A percentile compares a stretch with the other conserved stretches of the same genome.
Conservation (phyloP, 2,113 vertebrate species). For the Lampris incognitus region DNA sequence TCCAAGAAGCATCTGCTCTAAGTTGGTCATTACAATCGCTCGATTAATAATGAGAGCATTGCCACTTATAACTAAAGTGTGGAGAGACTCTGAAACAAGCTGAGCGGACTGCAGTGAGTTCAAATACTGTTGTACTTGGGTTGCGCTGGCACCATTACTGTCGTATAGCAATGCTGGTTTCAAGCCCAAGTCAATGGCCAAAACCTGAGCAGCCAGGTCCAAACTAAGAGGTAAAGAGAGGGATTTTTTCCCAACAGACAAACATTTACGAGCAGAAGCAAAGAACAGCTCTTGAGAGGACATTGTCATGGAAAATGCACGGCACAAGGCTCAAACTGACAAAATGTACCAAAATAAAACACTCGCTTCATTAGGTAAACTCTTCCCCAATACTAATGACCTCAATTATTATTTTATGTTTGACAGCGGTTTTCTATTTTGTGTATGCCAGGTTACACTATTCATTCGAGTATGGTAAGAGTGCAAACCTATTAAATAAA, state of each 20-base stretch:
- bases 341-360: background rate
- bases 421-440: background rate
- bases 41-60: conserved; percentile 81
- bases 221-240: conserved; percentile 75
- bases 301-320: conserved; percentile 37
- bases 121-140: conserved; percentile 84
- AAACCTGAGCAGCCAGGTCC: conserved; percentile 84
- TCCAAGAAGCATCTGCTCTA: conserved; percentile 68
- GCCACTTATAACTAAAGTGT: conserved; percentile 80
- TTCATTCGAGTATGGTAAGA: background rate
- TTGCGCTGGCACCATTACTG: conserved; percentile 70
- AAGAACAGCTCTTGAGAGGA: conserved; percentile 72
- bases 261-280: conserved; percentile 79
- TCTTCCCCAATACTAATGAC: background rate
- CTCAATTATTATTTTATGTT: background rate
- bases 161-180: conserved; percentile 92
- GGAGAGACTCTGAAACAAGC: conserved; percentile 75
- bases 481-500: background rate
- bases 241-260: conserved; percentile 74
- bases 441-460: background rate
- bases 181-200: conserved; percentile 85
- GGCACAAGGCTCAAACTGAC: background rate
- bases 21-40: conserved; percentile 52
- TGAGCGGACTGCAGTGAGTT: conserved; percentile 74
- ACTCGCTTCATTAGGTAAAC: no score